Base-by-base conservation (phyloP, 30 jellyfish, hydroid and myxozoan species). In the Nemopilema nomurai region DNA sequence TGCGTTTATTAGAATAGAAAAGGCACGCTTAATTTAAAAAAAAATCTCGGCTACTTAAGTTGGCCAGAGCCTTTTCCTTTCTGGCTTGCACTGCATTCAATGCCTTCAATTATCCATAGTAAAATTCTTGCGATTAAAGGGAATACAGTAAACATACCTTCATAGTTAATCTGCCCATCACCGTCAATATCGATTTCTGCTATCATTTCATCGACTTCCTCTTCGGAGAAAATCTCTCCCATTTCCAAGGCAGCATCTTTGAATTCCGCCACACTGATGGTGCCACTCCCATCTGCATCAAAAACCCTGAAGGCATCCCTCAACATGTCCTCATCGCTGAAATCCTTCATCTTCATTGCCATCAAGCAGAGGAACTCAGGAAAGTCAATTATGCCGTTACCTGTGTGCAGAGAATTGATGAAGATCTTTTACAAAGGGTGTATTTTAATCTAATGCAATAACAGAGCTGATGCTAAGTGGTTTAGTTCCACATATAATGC, bases 211-310 rank as follows among this genome's bases (percentile, higher is more conserved):
- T 86, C 92, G 66, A 91, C 91, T 67, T 91, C 96, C 16, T 91
- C 97, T 67, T 91, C 92, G 28, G 96, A 79, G 70, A 85, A 77
- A 31, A 74, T 75, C 63, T 91, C 97, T 27, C 97, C 97, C 90
- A 91, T 86, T 64, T 91, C 91, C 1, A 75, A 62, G 4, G 91
- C 87, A 21, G 92, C 95, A 23, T 91, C 96, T 63, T 86, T 86
- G 79, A 91, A 81, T 64, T 91, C 97, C 1, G 90, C 91, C 1
- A 85, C 96, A 31, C 90, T 86, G 31, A 91, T 86, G 63, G 89
- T 28, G 33, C 97, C 97, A 77, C 91, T 86, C 27, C 96, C 97
- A 64, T 91, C 96, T 9, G 89, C 92, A 67, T 91, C 97, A 62
- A 91, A 91, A 18, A 90, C 94, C 7, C 93, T 86, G 76, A 91